Evolutionary conservation across 2,888 invertebrate genomes (phyloP).

Genomic region (Therioaphis trifolii): DNA sequence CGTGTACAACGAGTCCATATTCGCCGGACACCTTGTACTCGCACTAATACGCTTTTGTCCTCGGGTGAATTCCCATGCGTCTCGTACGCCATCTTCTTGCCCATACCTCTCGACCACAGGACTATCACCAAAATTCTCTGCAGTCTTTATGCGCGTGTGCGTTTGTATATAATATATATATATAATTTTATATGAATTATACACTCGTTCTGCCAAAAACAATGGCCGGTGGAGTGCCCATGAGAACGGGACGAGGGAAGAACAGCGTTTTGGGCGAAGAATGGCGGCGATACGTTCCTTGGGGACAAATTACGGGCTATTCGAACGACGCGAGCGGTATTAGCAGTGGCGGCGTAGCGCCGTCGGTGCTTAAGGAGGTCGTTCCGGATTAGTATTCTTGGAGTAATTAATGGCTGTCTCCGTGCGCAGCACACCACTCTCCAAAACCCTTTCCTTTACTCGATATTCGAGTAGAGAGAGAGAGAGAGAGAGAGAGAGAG

Average conservation of each 20-base stretch:
- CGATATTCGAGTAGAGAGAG: neutral
- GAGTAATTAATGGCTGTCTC: slow-evolving; percentile 52
- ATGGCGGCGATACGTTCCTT: slow-evolving; percentile 24
- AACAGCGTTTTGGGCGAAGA: neutral
- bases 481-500: neutral
- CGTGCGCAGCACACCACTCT: neutral
- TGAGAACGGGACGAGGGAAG: neutral
- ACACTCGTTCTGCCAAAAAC: neutral
- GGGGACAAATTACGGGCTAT: slow-evolving; percentile 49
- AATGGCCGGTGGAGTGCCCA: neutral
- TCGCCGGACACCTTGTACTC: too few species aligned
- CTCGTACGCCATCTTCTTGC: too few species aligned
- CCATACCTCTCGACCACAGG: too few species aligned
- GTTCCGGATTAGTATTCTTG: slow-evolving; percentile 23
- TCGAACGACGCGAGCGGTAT: slow-evolving; percentile 36
- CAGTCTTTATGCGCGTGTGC: neutral
- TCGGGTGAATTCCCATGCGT: too few species aligned
- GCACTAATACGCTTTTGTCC: too few species aligned
- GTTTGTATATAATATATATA: neutral
- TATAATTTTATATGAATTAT: neutral
- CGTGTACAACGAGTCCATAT: too few species aligned
- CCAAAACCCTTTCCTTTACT: neutral
- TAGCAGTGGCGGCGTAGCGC: neutral
- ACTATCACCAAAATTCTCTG: neutral
- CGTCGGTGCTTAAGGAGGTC: slow-evolving; percentile 43